A percentile compares a stretch with the other conserved stretches of the same genome.
phyloP scores from a whole-genome alignment of 2,113 vertebrate species.

The Lipophrys pholis region DNA sequence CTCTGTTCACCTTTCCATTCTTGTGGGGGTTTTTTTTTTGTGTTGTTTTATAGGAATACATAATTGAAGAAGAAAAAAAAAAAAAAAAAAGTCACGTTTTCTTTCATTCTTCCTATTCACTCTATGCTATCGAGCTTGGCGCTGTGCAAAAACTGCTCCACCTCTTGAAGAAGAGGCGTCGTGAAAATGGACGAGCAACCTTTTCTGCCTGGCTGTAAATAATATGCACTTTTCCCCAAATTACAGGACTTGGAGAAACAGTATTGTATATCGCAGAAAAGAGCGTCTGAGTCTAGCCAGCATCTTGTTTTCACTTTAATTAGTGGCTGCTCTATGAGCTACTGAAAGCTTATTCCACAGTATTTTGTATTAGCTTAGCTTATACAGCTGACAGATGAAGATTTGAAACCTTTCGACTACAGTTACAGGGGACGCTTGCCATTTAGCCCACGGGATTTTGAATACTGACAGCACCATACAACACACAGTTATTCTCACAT shows the following conservation, averaged over 20 bases:
- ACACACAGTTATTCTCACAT: constrained; percentile 33
- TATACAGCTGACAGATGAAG: constrained; percentile 47
- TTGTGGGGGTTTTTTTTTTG: not conserved
- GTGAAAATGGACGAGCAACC: constrained; percentile 5
- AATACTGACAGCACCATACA: constrained; percentile 36
- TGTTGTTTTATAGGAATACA: constrained; percentile 19
- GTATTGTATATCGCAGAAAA: constrained; percentile 15
- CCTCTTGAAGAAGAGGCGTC: constrained; percentile 47
- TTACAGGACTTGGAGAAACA: constrained; percentile 18
- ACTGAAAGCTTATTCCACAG: constrained; percentile 49
- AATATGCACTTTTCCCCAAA: constrained; percentile 24
- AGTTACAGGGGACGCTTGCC: not conserved
- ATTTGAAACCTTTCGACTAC: constrained; percentile 17
- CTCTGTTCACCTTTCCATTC: constrained; percentile 29
- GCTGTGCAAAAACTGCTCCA: constrained; percentile 76
- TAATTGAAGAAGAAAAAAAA: constrained; percentile 38
- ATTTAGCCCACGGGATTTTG: constrained; percentile 33
- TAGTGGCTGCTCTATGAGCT: constrained; percentile 30
- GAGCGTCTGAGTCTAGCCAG: constrained; percentile 17
- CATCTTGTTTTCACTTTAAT: constrained; percentile 2
- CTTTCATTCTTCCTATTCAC: constrained; percentile 22
- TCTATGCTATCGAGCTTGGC: constrained; percentile 43
- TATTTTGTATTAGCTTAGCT: constrained; percentile 54
- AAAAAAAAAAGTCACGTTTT: constrained; percentile 27
- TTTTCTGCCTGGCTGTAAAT: constrained; percentile 22